Base-by-base conservation (phyloP, 2,888 invertebrate species). In the Parthenolecanium corni region DNA sequence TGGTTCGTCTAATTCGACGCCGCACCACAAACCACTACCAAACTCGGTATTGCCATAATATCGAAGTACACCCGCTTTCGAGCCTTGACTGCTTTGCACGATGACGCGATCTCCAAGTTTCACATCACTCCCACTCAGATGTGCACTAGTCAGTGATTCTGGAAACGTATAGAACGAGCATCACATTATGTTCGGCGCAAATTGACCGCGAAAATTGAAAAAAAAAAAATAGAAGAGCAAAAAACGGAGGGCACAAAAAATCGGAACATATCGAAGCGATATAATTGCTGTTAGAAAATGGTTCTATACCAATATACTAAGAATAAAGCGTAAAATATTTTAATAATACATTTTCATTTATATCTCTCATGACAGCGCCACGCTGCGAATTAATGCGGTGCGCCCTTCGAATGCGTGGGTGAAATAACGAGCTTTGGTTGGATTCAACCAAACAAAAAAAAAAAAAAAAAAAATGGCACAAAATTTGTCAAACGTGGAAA, bases 21-120 rank as follows among this genome's bases (percentile, higher is more conserved):
- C 96, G 66, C 89, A 94, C 95, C 95, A 96, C 69, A 91, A 84
- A 38, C 96, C 96, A 38, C 84, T 75, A 1, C 95, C 93, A 74
- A 96, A 96, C 70, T 91, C 88, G 36, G 95, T 89, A 56, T 79
- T 76, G 24, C 96, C 96, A 67, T 93, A 80, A 73, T 83, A 96
- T 68, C 86, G 80, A 58, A 96, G 78, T 42, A 85, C 82, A 58
- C 95, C 95, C 14, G 87, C 83, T 76, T 93, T 94, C 70, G 89
- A 89, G 65, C 91, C 91, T 70, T 84, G 70, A 85, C 86, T 62
- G 82, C 88, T 74, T 67, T 75, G 74, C 23, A 92, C 90, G 70
- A 91, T 93, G 21, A 96, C 92, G 38, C 94, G 81, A 72, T 95
- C 94, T 21, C 94, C 95, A 69, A 94, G 76, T 71, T 83, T 84